Evolutionary conservation across 1,140 invertebrate species (phyloP), one percentile per base, ranked within the genome.

Genomic region (Bombus sylvicola): DNA sequence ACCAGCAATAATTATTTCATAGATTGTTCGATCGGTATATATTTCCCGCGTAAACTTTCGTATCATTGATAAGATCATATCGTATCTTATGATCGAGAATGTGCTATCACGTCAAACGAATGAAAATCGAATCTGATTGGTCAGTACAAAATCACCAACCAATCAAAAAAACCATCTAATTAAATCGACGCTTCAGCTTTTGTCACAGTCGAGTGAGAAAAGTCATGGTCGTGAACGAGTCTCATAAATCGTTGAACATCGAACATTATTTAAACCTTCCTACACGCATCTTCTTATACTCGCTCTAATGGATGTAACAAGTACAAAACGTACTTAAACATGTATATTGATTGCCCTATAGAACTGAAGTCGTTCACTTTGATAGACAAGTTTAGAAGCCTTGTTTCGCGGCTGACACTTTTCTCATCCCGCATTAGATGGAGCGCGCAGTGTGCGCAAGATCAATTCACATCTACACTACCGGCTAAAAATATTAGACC

Each of bases 311-410:
- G 53, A 83, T 62, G 69, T 68, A 80, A 88, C 68, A 47, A 87
- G 53, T 75, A 34, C 68, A 64, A 34, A 84, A 86, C 80, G 53
- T 41, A 89, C 86, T 87, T 88, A 53, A 53, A 53, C 22, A 53
- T 53, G 47, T 53, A 89, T 34, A 86, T 72, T 34, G 53, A 34
- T 39, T 53, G 41, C 41, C 41, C 57, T n/a, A 41, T 57, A 53
- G 12, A 57, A 80, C 79, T 28, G 31, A 59, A 64, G 39, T n/a
- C 43, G 59, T 69, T 57, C 53, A 41, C 73, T 64, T 62, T 22
- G 25, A 57, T 31, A 37, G 34, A 68, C n/a, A 22, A 53, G 47
- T 53, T 78, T 34, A 6, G 0, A 28, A 57, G 18, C 18, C 8
- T 39, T 47, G 64, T 84, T 47, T 83, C 47, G 69, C 18, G 15